Percentiles rank a stretch among this genome's conserved stretches.
Evolutionary conservation across 2,888 invertebrate species (phyloP).

Genomic region (Amphipoea lucens): DNA sequence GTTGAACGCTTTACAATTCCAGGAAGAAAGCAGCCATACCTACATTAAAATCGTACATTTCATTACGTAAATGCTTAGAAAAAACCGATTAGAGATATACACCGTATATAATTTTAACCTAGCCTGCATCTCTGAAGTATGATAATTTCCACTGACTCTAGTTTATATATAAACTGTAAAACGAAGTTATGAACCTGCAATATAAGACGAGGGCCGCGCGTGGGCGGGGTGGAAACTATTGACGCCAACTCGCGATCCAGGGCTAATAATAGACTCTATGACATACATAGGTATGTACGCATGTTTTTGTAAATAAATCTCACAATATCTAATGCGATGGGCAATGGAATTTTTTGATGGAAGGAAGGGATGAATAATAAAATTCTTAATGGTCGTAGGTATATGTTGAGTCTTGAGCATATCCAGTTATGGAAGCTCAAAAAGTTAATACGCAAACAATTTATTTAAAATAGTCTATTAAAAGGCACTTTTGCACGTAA

Average conservation of each 20-base stretch:
- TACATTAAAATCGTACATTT: not conserved
- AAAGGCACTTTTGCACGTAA: not conserved
- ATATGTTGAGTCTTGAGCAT: not conserved
- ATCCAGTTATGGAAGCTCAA: not conserved
- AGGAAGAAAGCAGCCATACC: not conserved
- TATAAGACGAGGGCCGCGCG: constrained; percentile 11
- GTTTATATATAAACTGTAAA: constrained; percentile 16
- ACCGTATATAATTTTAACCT: not conserved
- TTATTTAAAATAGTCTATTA: not conserved
- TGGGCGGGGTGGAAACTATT: constrained; percentile 12
- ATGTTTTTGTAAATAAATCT: constrained; percentile 5
- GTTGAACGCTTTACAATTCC: not conserved
- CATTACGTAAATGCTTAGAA: not conserved
- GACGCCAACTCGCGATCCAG: not conserved
- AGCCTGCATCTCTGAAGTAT: not conserved
- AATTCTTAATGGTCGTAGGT: not conserved
- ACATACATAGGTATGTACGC: not conserved
- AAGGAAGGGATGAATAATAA: not conserved
- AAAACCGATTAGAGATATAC: not conserved
- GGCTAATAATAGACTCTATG: constrained; percentile 5
- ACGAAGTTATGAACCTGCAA: not conserved
- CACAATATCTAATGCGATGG: no score
- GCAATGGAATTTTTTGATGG: not conserved
- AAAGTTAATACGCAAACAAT: not conserved
- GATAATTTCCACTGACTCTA: not conserved